Percentiles rank a stretch among this genome's conserved stretches.
phyloP scores from a whole-genome alignment of 2,888 invertebrate genomes.

The Adelphocoris suturalis region DNA sequence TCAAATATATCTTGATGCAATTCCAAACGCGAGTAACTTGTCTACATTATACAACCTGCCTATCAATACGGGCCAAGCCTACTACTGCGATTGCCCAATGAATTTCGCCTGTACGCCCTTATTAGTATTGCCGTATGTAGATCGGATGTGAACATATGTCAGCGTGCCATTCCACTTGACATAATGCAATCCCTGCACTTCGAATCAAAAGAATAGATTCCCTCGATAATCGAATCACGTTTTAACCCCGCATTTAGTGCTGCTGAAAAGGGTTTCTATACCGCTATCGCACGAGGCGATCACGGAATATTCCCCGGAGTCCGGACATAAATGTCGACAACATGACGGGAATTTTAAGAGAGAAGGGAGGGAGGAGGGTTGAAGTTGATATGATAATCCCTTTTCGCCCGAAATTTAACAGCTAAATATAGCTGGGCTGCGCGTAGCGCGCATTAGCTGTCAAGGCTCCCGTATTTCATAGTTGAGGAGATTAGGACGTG shows the following conservation, averaged over 20 bases:
- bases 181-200: background rate
- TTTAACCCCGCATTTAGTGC: background rate
- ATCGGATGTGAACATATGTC: too few relatives aligned
- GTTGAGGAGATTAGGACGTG: slow-evolving; percentile 21
- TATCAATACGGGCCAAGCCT: too few relatives aligned
- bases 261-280: background rate
- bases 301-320: background rate
- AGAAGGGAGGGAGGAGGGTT: too few relatives aligned
- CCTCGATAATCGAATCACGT: background rate
- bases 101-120: too few relatives aligned
- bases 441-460: slow-evolving; percentile 6
- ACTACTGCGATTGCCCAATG: too few relatives aligned
- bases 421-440: background rate
- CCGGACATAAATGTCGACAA: slow-evolving; percentile 1
- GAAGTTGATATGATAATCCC: slow-evolving; percentile 39
- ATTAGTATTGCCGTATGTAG: too few relatives aligned
- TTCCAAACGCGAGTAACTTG: too few relatives aligned
- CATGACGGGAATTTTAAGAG: background rate
- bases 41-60: too few relatives aligned
- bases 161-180: too few relatives aligned
- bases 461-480: background rate
- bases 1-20: too few relatives aligned
- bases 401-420: background rate
- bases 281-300: background rate
- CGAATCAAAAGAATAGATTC: background rate